Percentiles rank a stretch among this genome's conserved stretches.
phyloP scores from a whole-genome alignment of 2,888 invertebrate species.

The Chydorus sphaericus region DNA sequence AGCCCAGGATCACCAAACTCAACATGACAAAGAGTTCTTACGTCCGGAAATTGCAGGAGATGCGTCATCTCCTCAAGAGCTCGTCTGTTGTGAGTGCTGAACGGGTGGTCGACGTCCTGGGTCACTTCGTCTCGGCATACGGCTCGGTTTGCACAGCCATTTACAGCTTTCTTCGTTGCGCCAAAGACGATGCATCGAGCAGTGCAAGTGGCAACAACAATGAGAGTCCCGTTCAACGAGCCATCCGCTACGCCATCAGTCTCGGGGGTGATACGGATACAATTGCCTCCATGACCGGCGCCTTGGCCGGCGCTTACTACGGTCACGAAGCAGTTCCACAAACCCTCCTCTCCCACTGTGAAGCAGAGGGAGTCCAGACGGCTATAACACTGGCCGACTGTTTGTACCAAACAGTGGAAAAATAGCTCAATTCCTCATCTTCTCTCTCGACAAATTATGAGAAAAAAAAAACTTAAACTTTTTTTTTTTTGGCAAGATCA shows the following conservation, averaged over 20 bases:
- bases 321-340: slow-evolving; percentile 40
- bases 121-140: slow-evolving; percentile 45
- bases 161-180: slow-evolving; percentile 46
- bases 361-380: slow-evolving; percentile 35
- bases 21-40: slow-evolving; percentile 30
- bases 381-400: slow-evolving; percentile 9
- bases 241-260: slow-evolving; percentile 51
- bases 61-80: slow-evolving; percentile 36
- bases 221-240: slow-evolving; percentile 31
- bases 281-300: slow-evolving; percentile 47
- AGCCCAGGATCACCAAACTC: slow-evolving; percentile 19
- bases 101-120: slow-evolving; percentile 40
- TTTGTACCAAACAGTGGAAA: slow-evolving; percentile 4
- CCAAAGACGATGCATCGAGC: slow-evolving; percentile 29
- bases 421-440: slow-evolving; percentile 3
- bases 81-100: slow-evolving; percentile 31
- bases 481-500: slow-evolving; percentile 1
- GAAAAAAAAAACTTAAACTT: neutral
- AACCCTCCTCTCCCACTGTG: slow-evolving; percentile 42
- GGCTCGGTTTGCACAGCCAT: slow-evolving; percentile 57
- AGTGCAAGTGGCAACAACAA: neutral
- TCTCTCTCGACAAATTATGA: neutral
- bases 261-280: slow-evolving; percentile 65
- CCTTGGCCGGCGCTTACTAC: slow-evolving; percentile 50
- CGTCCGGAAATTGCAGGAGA: slow-evolving; percentile 36